Conservation (phyloP, 2,888 invertebrate genomes). For the Xylota sylvarum region DNA sequence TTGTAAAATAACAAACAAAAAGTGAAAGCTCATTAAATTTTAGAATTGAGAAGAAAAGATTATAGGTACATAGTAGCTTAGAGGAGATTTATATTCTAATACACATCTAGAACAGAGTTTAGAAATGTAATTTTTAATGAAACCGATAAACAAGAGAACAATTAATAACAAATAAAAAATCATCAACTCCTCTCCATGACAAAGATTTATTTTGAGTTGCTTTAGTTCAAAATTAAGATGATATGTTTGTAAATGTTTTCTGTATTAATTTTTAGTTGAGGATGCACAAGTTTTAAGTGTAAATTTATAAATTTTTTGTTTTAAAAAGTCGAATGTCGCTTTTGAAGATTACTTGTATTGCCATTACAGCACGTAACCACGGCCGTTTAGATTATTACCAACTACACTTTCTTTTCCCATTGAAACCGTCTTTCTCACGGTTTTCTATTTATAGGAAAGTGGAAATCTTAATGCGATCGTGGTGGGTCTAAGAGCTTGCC, state of each 20-base stretch:
- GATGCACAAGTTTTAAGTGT: too few species aligned
- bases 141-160: not conserved
- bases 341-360: too few species aligned
- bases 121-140: constrained; percentile 16
- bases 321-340: too few species aligned
- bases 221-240: not conserved
- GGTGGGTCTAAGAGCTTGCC: too few species aligned
- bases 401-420: too few species aligned
- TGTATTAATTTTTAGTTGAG: too few species aligned
- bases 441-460: too few species aligned
- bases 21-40: constrained; percentile 28
- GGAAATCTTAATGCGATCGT: too few species aligned
- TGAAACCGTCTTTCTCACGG: too few species aligned
- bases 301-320: too few species aligned
- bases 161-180: not conserved
- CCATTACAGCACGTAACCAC: too few species aligned
- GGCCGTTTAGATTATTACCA: too few species aligned
- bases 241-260: not conserved
- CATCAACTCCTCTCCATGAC: not conserved
- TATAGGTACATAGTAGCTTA: constrained; percentile 10
- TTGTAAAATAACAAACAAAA: constrained; percentile 16
- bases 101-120: constrained; percentile 19
- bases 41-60: constrained; percentile 8
- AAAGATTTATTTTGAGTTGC: not conserved
- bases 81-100: constrained; percentile 24